A percentile compares a stretch with the other conserved stretches of the same genome.
Evolutionary conservation across 2,888 invertebrate genomes (phyloP).

Genomic region (Orgyia antiqua): DNA sequence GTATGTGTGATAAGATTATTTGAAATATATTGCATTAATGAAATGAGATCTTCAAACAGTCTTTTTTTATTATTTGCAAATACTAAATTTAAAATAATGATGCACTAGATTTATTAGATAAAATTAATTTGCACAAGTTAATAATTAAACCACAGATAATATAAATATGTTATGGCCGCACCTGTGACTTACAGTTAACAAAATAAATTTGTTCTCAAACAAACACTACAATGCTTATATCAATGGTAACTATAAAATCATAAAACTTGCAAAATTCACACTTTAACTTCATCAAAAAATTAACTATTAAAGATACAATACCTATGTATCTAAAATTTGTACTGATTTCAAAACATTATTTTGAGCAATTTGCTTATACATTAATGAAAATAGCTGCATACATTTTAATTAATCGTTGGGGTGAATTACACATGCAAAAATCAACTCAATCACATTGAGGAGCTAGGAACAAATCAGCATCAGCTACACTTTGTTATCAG

Average conservation of each 20-base stretch:
- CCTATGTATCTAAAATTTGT: slow-evolving; percentile 33
- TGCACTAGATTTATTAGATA: slow-evolving; percentile 8
- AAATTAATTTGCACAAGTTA: not conserved
- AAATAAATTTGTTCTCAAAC: slow-evolving; percentile 49
- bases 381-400: slow-evolving; percentile 36
- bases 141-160: not conserved
- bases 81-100: slow-evolving; percentile 6
- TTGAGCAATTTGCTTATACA: slow-evolving; percentile 54
- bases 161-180: slow-evolving; percentile 16
- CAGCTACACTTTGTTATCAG: slow-evolving; percentile 36
- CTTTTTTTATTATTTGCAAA: slow-evolving; percentile 15
- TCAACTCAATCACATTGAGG: slow-evolving; percentile 43
- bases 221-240: slow-evolving; percentile 39
- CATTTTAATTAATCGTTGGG: slow-evolving; percentile 24
- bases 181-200: slow-evolving; percentile 59
- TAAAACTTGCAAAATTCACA: slow-evolving; percentile 33
- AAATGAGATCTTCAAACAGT: slow-evolving; percentile 28
- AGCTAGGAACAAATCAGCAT: slow-evolving; percentile 61
- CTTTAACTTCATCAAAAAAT: slow-evolving; percentile 23
- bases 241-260: slow-evolving; percentile 55
- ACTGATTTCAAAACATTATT: slow-evolving; percentile 41
- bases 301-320: slow-evolving; percentile 27
- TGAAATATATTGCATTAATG: slow-evolving; percentile 9
- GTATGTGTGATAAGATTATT: slow-evolving; percentile 9
- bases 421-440: slow-evolving; percentile 41